Percentiles rank a stretch among this genome's conserved stretches.
These are phyloP conservation scores for Lepidurus apus DNA, from an alignment of 1,140 invertebrate genomes.

Conservation along the genomic window DNA sequence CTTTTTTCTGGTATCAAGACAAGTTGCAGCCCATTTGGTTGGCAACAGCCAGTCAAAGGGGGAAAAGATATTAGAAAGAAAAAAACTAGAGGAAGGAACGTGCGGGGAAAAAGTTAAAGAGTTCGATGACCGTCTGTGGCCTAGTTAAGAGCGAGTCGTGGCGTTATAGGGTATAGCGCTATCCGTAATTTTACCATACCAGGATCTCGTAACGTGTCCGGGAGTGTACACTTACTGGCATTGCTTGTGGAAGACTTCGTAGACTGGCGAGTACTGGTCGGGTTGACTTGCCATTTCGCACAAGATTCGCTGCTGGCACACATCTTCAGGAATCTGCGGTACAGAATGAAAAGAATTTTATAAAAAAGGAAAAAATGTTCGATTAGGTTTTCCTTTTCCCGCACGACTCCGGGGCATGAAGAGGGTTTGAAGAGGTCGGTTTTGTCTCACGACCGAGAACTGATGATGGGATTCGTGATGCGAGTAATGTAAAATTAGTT, in stretches of 20 bases:
- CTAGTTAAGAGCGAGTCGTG: background rate
- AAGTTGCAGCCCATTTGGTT: background rate
- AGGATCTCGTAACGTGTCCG: background rate
- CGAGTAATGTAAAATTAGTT: background rate
- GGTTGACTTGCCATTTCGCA: constrained; percentile 42
- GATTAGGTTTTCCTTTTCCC: too few species aligned
- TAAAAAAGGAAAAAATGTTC: too few species aligned
- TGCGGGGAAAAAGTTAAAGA: background rate
- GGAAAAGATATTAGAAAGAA: background rate
- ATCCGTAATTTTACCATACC: background rate
- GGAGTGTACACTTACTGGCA: constrained; percentile 37
- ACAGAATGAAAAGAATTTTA: too few species aligned
- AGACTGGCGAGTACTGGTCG: constrained; percentile 41
- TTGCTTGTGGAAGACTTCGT: constrained; percentile 41
- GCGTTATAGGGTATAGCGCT: background rate
- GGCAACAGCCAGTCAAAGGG: background rate
- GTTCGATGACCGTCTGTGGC: background rate
- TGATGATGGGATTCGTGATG: background rate
- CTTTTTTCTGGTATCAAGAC: background rate
- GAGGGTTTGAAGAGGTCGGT: too few species aligned
- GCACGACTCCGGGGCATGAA: too few species aligned
- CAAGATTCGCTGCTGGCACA: constrained; percentile 42
- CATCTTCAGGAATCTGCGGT: constrained; percentile 40
- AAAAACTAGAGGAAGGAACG: background rate
- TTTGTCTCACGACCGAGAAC: too few species aligned